Percentiles rank a stretch among this genome's conserved stretches.
phyloP scores from a whole-genome alignment of 1,140 invertebrate species.

The Drosophila pallidifrons region DNA sequence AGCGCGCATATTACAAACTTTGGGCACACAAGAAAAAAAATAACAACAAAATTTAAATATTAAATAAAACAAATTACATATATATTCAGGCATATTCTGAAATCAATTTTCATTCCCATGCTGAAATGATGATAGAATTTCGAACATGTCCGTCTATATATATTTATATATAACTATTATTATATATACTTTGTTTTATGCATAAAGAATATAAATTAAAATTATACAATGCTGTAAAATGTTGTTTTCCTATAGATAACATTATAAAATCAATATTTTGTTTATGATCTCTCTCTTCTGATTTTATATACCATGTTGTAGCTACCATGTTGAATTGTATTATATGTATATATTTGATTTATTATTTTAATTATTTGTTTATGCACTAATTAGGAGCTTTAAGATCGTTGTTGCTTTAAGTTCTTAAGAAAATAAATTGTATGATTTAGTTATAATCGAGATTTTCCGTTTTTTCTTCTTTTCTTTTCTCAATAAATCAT shows the following conservation, averaged over 20 bases:
- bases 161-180: conserved; percentile 54
- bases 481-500: conserved; percentile 59
- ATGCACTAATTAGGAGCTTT: conserved; percentile 81
- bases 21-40: conserved; percentile 77
- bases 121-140: conserved; percentile 4
- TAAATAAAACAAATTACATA: conserved; percentile 79
- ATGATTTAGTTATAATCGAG: conserved; percentile 70
- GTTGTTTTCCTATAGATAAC: conserved; percentile 48
- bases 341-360: conserved; percentile 17
- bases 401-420: conserved; percentile 81
- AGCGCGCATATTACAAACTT: conserved; percentile 80
- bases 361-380: conserved; percentile 61
- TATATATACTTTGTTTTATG: conserved; percentile 46
- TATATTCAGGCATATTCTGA: conserved; percentile 24
- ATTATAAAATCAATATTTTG: conserved; percentile 43
- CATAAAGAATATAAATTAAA: conserved; percentile 57
- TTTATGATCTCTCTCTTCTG: conserved; percentile 32
- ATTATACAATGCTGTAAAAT: conserved; percentile 47
- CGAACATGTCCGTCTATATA: conserved; percentile 16
- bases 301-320: conserved; percentile 55
- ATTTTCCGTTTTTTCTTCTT: conserved; percentile 43
- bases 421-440: conserved; percentile 73
- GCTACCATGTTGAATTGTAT: conserved; percentile 67
- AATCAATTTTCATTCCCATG: background rate
- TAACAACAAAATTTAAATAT: conserved; percentile 84